Conservation (phyloP, 1,140 invertebrate species). For the Drepana arcuata region DNA sequence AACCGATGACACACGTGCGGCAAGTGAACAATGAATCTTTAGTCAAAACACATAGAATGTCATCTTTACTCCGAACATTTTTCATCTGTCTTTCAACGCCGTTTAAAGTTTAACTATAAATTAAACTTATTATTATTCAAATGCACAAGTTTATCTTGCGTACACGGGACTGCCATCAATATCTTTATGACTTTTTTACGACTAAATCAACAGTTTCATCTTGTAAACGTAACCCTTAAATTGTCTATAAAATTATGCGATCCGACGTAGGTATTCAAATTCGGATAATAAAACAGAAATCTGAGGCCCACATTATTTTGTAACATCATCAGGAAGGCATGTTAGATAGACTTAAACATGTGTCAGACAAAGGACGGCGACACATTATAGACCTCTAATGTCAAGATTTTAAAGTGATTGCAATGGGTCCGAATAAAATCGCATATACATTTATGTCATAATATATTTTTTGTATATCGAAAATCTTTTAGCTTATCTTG, state of each 20-base stretch:
- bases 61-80: too few relatives aligned
- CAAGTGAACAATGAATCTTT: constrained; percentile 9
- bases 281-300: constrained; percentile 22
- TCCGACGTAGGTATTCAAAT: constrained; percentile 24
- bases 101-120: not conserved
- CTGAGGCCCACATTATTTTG: constrained; percentile 10
- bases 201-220: constrained; percentile 39
- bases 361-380: too few relatives aligned
- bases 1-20: constrained; percentile 36
- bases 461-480: too few relatives aligned
- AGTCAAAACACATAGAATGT: too few relatives aligned
- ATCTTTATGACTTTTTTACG: constrained; percentile 36
- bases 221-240: constrained; percentile 40
- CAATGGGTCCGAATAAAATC: too few relatives aligned
- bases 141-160: constrained; percentile 28
- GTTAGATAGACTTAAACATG: too few relatives aligned
- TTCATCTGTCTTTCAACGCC: too few relatives aligned
- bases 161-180: constrained; percentile 25
- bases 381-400: too few relatives aligned
- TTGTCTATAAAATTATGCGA: constrained; percentile 36
- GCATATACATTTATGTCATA: too few relatives aligned
- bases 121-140: constrained; percentile 14
- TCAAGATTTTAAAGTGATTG: too few relatives aligned
- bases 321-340: too few relatives aligned
- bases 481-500: too few relatives aligned